A percentile compares a stretch with the other conserved stretches of the same genome.
Conservation (phyloP, 1,140 invertebrate species). For the Steinernema khuongi region DNA sequence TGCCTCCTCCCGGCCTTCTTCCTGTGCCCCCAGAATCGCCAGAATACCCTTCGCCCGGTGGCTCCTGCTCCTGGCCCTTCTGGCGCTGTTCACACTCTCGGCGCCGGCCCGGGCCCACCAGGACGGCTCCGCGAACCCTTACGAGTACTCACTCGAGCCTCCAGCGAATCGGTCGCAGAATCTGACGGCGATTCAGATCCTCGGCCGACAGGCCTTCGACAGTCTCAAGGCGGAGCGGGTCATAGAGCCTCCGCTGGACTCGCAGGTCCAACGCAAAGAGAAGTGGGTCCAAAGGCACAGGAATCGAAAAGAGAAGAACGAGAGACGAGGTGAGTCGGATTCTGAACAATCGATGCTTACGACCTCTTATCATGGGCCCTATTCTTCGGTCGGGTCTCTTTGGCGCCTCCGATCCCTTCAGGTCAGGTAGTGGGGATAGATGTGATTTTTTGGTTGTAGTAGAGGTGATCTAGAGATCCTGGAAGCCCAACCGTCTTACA, state of each 20-base stretch:
- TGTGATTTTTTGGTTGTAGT: background rate
- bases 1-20: background rate
- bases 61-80: background rate
- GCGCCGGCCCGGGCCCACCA: background rate
- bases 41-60: background rate
- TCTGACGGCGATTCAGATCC: background rate
- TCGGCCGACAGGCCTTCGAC: background rate
- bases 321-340: background rate
- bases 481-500: background rate
- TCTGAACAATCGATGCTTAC: background rate
- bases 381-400: slow-evolving; percentile 14
- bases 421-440: no score
- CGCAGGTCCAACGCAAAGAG: background rate
- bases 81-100: background rate
- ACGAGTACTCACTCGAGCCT: background rate
- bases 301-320: slow-evolving; percentile 1
- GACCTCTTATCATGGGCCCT: background rate
- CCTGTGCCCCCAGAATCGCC: background rate
- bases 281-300: slow-evolving; percentile 2
- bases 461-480: background rate
- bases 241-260: background rate
- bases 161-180: background rate
- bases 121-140: background rate
- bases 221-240: background rate
- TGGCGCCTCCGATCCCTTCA: background rate